phyloP scores from a whole-genome alignment of 2,888 invertebrate genomes.

The Dugesia japonica region DNA sequence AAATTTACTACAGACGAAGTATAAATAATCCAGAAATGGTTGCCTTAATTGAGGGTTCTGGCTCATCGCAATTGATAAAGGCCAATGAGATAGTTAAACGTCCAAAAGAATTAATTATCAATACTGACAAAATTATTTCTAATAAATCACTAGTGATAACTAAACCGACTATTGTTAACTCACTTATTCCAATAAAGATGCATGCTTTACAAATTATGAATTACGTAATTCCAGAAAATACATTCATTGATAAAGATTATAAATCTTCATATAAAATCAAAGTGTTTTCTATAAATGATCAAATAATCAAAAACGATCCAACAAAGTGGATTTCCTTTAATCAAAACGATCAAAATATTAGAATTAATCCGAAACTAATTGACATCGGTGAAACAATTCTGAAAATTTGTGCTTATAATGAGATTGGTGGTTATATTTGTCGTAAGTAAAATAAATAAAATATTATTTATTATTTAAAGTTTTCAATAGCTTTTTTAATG shows the following conservation, averaged over 20 bases:
- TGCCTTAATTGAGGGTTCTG: neutral
- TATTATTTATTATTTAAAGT: too few relatives aligned
- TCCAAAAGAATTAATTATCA: neutral
- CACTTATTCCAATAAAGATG: neutral
- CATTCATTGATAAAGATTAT: neutral
- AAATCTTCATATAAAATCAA: neutral
- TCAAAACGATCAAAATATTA: neutral
- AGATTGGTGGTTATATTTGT: neutral
- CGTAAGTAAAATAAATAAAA: too few relatives aligned
- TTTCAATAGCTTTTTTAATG: too few relatives aligned
- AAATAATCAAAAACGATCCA: neutral
- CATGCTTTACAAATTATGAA: neutral
- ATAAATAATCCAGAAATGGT: neutral
- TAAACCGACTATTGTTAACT: neutral
- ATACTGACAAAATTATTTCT: neutral
- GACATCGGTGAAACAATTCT: neutral
- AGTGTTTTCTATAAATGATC: neutral
- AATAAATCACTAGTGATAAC: neutral
- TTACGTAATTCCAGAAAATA: neutral
- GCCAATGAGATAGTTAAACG: neutral
- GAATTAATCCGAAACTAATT: neutral
- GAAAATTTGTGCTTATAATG: neutral
- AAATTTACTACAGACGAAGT: neutral
- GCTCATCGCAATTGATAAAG: neutral
- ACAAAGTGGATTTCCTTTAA: neutral